Percentiles rank a stretch among this genome's conserved stretches.
phyloP scores from a whole-genome alignment of 1,140 invertebrate species.

The Lethocerus indicus region DNA sequence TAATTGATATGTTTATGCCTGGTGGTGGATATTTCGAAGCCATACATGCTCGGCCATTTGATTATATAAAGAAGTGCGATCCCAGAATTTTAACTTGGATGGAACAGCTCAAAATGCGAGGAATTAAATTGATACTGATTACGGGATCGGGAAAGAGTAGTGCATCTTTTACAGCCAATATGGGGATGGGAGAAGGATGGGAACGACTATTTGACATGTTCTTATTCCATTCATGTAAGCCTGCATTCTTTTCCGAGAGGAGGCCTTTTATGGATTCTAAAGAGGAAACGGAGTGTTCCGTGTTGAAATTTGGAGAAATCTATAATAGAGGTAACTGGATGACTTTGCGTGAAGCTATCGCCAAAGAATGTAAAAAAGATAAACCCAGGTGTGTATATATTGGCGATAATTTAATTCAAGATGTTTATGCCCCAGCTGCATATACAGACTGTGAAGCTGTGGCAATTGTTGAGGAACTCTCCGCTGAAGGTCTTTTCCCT shows the following conservation, averaged over 20 bases:
- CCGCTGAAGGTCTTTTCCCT: conserved; percentile 34
- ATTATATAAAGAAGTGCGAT: conserved; percentile 1
- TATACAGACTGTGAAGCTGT: conserved; percentile 43
- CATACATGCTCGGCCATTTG: neutral
- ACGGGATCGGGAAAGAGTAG: conserved; percentile 58
- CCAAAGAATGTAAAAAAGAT: conserved; percentile 19
- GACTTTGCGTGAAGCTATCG: neutral
- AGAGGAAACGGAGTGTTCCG: conserved; percentile 21
- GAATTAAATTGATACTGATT: conserved; percentile 45
- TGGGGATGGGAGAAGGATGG: conserved; percentile 50
- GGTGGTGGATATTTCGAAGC: neutral
- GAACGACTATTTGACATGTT: conserved; percentile 50
- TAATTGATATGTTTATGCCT: conserved; percentile 31
- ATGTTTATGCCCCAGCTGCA: conserved; percentile 46
- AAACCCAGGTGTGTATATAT: conserved; percentile 50
- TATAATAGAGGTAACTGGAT: conserved; percentile 37
- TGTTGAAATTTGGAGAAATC: conserved; percentile 16
- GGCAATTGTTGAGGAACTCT: conserved; percentile 53
- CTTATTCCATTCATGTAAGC: conserved; percentile 55
- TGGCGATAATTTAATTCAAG: conserved; percentile 64
- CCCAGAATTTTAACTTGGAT: conserved; percentile 44
- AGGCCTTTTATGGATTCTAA: conserved; percentile 36
- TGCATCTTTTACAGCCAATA: conserved; percentile 41
- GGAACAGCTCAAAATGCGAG: conserved; percentile 26
- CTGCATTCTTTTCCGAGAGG: conserved; percentile 48